Percentiles rank a stretch among this genome's conserved stretches.
These are phyloP conservation scores for Caenorhabditis japonica DNA, from an alignment of 2,888 invertebrate species.

Conservation along the genomic window DNA sequence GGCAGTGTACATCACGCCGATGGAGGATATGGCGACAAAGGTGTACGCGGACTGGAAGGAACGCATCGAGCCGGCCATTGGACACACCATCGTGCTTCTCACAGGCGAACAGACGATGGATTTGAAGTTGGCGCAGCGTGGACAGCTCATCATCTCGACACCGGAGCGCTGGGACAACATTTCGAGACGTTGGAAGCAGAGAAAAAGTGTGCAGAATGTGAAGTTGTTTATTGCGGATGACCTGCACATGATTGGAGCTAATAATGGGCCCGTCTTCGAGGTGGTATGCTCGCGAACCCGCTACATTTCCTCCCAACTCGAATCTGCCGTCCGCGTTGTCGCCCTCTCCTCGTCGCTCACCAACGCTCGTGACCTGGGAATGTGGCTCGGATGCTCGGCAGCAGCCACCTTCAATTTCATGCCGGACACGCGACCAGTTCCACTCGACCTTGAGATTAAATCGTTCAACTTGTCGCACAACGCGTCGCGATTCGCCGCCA, in stretches of 20 bases:
- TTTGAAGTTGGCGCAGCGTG: constrained; percentile 85
- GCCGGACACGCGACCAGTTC: constrained; percentile 94
- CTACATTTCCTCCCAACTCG: constrained; percentile 94
- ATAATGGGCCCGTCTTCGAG: constrained; percentile 87
- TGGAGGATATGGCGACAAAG: constrained; percentile 88
- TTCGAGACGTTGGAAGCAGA: constrained; percentile 97
- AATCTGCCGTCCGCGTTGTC: constrained; percentile 82
- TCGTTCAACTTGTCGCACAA: constrained; percentile 98
- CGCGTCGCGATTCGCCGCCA: constrained; percentile 90
- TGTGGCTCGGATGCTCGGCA: constrained; percentile 84
- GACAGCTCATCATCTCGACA: constrained; percentile 93
- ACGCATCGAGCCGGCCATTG: constrained; percentile 83
- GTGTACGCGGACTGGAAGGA: constrained; percentile 90
- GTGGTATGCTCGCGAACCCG: constrained; percentile 89
- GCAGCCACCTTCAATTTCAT: constrained; percentile 98
- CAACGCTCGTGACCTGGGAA: constrained; percentile 83
- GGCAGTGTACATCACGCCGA: constrained; percentile 93
- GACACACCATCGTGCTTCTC: constrained; percentile 86
- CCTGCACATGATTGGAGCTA: constrained; percentile 84
- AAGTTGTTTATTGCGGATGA: constrained; percentile 97
- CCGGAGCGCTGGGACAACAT: constrained; percentile 89
- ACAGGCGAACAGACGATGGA: constrained; percentile 98
- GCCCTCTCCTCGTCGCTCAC: constrained; percentile 93
- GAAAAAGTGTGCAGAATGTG: constrained; percentile 97
- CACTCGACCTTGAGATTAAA: constrained; percentile 92